A percentile compares a stretch with the other conserved stretches of the same genome.
phyloP scores from a whole-genome alignment of 2,797 vertebrate species.

The Sus cebifrons region DNA sequence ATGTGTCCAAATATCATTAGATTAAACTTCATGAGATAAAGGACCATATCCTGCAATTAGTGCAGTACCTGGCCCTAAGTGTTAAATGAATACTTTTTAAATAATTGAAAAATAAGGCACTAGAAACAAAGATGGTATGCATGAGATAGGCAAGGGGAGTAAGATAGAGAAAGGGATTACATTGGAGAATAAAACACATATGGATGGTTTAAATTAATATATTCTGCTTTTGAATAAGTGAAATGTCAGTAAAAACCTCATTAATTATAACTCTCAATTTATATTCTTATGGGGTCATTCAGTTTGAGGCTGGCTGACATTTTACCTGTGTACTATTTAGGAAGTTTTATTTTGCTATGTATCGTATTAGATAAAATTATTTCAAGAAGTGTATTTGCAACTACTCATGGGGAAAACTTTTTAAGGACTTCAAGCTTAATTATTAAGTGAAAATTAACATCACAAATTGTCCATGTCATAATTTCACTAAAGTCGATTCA shows the following conservation, averaged over 20 bases:
- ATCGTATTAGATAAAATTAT: constrained; percentile 12
- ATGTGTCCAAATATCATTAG: not conserved
- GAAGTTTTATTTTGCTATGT: constrained; percentile 1
- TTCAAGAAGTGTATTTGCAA: constrained; percentile 28
- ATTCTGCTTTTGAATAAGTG: constrained; percentile 54
- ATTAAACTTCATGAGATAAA: not conserved
- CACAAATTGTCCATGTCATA: not conserved
- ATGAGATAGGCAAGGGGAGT: not conserved
- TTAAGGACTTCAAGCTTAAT: constrained; percentile 37
- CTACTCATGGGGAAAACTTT: not conserved
- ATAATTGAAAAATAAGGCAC: not conserved
- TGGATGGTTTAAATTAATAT: constrained; percentile 54
- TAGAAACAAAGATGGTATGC: not conserved
- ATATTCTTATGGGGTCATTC: not conserved
- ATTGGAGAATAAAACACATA: not conserved
- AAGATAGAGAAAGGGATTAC: not conserved
- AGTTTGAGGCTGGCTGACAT: constrained; percentile 20
- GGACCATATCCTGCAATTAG: not conserved
- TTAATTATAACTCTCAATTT: constrained; percentile 34
- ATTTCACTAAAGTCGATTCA: not conserved
- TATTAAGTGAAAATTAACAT: constrained; percentile 13
- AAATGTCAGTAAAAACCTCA: constrained; percentile 19
- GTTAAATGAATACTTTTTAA: not conserved
- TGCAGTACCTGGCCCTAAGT: not conserved
- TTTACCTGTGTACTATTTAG: constrained; percentile 61